Base-by-base conservation (phyloP, 2,113 vertebrate species). In the Butastur rufipennis region DNA sequence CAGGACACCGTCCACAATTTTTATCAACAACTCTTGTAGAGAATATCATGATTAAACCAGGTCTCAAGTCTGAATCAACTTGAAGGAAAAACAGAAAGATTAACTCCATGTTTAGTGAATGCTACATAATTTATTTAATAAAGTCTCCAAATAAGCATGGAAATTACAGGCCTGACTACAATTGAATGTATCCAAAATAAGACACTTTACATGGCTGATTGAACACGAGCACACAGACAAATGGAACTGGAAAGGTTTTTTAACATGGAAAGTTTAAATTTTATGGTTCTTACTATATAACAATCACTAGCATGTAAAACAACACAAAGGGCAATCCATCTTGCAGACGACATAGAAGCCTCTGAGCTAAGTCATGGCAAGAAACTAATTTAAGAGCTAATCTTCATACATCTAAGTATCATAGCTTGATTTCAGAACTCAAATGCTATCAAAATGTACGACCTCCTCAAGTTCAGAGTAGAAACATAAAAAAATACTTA, bases 201-300 rank as follows among this genome's bases (percentile, higher is more conserved):
- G 92, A 97, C 82, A 82, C 31, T 16, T 95, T 97, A 97, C 90
- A 97, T 91, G 91, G 81, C 74, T 93, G 96, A 84, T 96, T 84
- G 92, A 96, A 93, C 88, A 97, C 59, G 9, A 96, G 80, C 91
- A 97, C 95, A 94, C 83, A 96, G 84, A 95, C 94, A 93, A 96
- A 95, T 97, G 95, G 94, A 96, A 81, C 45, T 91, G 73, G 83
- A 96, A 96, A 81, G 25, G 8, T 50, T 90, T 92, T 74, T 97
- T 70, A 97, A 95, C 91, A 94, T 55, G 94, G 72, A 97, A 92
- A 92, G 42, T 73, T 90, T 91, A 85, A 72, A 72, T 71, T 95
- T 75, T 81, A 72, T 91, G 94, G 62, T 75, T 93, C 65, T 89
- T 89, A 58, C 61, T 88, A 32, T 47, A 72, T 81, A 92, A 95